Base-by-base conservation (phyloP, 2,797 vertebrate species). In the Lemur catta region DNA sequence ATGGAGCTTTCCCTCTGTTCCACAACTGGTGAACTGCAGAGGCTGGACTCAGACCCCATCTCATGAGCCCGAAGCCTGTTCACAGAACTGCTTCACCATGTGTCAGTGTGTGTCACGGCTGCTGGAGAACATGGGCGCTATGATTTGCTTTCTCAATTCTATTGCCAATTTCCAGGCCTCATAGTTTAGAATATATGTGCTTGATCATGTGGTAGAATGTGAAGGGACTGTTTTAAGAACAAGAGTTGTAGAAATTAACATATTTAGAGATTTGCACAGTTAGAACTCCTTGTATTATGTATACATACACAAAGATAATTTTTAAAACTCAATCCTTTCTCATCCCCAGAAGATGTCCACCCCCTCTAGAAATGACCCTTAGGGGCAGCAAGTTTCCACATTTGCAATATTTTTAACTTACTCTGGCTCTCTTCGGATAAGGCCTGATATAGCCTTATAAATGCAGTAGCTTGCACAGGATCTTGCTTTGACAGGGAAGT, bases 401-500 rank as follows among this genome's bases (percentile, higher is more conserved):
- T 18, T 78, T 90, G 20, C 28, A 57, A 20, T 67, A 11, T 67
- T 67, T 9, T 85, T 88, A 76, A 55, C 4, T 84, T 50, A 80
- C 15, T 84, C 69, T 48, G 26, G 4, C 43, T 74, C 1, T 79
- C 30, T 86, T 65, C 55, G 35, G n/a, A 79, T 63, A 33, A 50
- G 26, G n/a, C 41, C 33, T 38, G 38, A 24, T 35, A 33, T 13
- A 46, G 15, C 4, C 14, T 55, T 3, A 7, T 59, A 86, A 69
- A 50, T 72, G n/a, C 2, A 65, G 33, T 41, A 65, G 5, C 13
- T 92, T 75, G 35, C 61, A 96, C 78, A 86, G 86, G 93, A 82
- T 92, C 94, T 94, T 97, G 84, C 88, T 97, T 97, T 98, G 97
- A 97, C 96, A 97, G 89, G 88, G 92, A 98, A 96, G 30, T 96